Conservation (phyloP, 2,113 vertebrate species). For the Eudyptes chrysolophus region DNA sequence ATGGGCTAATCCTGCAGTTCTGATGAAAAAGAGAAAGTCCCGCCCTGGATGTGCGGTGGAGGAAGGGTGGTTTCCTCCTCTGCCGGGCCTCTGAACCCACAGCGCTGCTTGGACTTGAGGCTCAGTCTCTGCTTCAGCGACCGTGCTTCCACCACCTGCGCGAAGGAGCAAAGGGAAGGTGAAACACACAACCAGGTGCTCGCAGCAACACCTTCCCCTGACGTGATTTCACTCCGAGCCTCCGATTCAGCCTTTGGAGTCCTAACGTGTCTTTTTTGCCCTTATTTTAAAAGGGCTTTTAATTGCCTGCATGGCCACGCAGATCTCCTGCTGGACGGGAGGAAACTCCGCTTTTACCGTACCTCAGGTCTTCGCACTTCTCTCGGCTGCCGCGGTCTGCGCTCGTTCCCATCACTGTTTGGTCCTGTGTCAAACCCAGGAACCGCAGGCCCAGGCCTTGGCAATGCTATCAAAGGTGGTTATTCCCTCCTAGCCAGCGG, state of each 20-base stretch:
- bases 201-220: neutral
- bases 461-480: accelerated
- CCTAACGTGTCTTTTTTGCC: accelerated
- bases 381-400: accelerated
- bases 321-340: neutral
- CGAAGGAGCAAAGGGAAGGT: neutral
- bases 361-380: neutral
- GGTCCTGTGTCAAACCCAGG: accelerated
- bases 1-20: neutral
- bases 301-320: accelerated
- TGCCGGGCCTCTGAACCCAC: accelerated
- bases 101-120: neutral
- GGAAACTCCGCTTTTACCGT: neutral
- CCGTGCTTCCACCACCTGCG: accelerated
- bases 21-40: neutral
- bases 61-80: neutral
- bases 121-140: neutral
- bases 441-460: neutral
- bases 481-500: too few species aligned
- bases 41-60: neutral
- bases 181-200: too few species aligned
- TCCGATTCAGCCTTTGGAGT: neutral
- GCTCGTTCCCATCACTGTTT: neutral
- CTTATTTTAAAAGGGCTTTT: neutral
- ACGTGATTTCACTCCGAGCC: neutral